phyloP scores from a whole-genome alignment of 2,888 invertebrate species.

The Troglohyphantes excavatus region DNA sequence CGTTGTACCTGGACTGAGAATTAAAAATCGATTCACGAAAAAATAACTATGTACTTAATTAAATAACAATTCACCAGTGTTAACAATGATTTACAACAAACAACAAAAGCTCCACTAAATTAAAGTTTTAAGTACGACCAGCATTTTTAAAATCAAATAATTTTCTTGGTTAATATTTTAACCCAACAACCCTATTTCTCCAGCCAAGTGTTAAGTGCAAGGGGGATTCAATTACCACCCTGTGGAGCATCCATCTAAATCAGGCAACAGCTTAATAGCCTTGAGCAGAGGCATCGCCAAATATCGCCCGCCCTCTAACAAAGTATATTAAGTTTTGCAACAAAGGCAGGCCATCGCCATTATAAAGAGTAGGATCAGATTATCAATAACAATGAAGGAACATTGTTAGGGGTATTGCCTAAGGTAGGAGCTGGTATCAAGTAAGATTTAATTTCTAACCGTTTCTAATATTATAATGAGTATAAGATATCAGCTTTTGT shows the following conservation, averaged over 20 bases:
- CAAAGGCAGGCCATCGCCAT: not conserved
- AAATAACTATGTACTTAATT: too few species aligned
- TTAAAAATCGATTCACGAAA: too few species aligned
- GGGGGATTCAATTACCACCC: not conserved
- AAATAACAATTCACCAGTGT: too few species aligned
- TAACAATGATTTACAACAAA: too few species aligned
- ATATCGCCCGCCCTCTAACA: not conserved
- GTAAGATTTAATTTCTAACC: not conserved
- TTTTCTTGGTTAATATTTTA: too few species aligned
- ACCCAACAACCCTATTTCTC: not conserved
- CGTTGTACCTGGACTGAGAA: too few species aligned
- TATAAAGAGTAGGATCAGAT: not conserved
- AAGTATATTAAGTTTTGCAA: not conserved
- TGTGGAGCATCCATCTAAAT: slow-evolving; percentile 5
- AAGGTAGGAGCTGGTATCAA: not conserved
- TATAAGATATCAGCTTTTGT: not conserved
- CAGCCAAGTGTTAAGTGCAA: not conserved
- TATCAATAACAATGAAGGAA: not conserved
- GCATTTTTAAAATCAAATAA: too few species aligned
- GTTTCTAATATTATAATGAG: not conserved
- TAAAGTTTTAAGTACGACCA: too few species aligned
- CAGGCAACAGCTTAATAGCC: slow-evolving; percentile 9
- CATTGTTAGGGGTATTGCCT: not conserved
- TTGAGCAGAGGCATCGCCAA: not conserved
- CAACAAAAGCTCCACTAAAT: too few species aligned